These are phyloP conservation scores for Pristionchus mayeri DNA, from an alignment of 2,888 invertebrate species.

Conservation along the genomic window DNA sequence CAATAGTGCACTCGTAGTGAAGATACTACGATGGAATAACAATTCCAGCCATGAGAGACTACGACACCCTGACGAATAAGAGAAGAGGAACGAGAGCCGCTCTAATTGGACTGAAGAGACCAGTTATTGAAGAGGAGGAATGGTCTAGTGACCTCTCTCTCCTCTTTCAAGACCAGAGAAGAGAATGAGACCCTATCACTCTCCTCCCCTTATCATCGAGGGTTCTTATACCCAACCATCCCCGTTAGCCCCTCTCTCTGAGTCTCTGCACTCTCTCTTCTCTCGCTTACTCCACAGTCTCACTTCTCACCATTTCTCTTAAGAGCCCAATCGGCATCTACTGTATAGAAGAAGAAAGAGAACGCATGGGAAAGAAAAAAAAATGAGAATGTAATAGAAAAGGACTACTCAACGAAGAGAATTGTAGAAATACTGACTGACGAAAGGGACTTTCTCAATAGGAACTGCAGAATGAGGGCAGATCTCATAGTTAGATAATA, in stretches of 20 bases:
- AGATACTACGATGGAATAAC: too few relatives aligned
- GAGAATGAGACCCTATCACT: conserved; percentile 3
- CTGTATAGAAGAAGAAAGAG: background rate
- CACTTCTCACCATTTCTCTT: background rate
- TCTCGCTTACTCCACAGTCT: background rate
- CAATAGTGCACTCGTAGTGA: too few relatives aligned
- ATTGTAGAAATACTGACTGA: background rate
- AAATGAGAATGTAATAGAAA: background rate
- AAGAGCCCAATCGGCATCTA: background rate
- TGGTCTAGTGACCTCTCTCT: conserved; percentile 21
- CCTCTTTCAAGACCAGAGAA: conserved; percentile 25
- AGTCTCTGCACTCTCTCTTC: background rate
- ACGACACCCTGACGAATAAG: background rate
- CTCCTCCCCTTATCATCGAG: background rate
- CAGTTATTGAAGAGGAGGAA: background rate
- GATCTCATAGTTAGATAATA: background rate
- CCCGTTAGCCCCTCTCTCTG: background rate
- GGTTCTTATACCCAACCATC: conserved; percentile 40
- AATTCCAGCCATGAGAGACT: background rate
- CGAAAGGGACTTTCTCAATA: background rate
- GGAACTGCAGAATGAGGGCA: background rate
- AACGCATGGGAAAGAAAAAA: background rate
- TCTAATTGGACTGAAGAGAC: conserved; percentile 11
- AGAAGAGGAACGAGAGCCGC: conserved; percentile 15
- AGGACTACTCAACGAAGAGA: background rate